These are phyloP conservation scores for Nicator chloris DNA, from an alignment of 2,113 vertebrate species.

Conservation along the genomic window DNA sequence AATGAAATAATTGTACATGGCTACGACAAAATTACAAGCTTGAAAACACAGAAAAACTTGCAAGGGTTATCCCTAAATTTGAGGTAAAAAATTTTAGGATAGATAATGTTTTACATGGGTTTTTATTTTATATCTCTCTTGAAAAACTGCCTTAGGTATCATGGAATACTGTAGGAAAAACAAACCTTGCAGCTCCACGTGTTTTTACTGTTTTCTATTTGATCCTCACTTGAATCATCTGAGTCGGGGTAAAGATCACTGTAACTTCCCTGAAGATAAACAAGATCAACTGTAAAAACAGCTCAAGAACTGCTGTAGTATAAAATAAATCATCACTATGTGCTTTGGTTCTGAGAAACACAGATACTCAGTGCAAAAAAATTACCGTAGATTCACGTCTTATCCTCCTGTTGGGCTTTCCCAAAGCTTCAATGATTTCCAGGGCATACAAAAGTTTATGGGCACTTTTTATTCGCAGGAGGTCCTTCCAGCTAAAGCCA, in stretches of 20 bases:
- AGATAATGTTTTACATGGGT: not conserved
- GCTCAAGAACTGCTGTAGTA: not conserved
- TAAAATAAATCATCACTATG: not conserved
- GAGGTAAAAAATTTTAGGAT: not conserved
- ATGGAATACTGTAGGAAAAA: not conserved
- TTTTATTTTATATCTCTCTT: not conserved
- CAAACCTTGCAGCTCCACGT: slow-evolving; percentile 98
- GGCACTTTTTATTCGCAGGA: slow-evolving; percentile 93
- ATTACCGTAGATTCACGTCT: slow-evolving; percentile 93
- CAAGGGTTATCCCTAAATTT: not conserved
- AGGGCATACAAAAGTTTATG: slow-evolving; percentile 96
- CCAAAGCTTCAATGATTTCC: slow-evolving; percentile 97
- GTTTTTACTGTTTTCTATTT: slow-evolving; percentile 99
- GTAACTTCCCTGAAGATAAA: slow-evolving; percentile 88
- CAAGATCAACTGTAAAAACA: not conserved
- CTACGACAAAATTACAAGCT: not conserved
- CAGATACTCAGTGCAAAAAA: not conserved
- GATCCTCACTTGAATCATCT: slow-evolving; percentile 97
- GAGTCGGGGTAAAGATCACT: slow-evolving; percentile 98
- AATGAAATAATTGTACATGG: not conserved
- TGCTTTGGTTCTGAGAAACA: not conserved
- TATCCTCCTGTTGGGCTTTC: slow-evolving; percentile 96
- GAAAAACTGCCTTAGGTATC: not conserved
- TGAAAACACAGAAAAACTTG: not conserved
- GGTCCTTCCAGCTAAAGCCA: slow-evolving; percentile 94